These are phyloP conservation scores for Acanthiza pusilla DNA, from an alignment of 2,797 vertebrate genomes.

Conservation along the genomic window DNA sequence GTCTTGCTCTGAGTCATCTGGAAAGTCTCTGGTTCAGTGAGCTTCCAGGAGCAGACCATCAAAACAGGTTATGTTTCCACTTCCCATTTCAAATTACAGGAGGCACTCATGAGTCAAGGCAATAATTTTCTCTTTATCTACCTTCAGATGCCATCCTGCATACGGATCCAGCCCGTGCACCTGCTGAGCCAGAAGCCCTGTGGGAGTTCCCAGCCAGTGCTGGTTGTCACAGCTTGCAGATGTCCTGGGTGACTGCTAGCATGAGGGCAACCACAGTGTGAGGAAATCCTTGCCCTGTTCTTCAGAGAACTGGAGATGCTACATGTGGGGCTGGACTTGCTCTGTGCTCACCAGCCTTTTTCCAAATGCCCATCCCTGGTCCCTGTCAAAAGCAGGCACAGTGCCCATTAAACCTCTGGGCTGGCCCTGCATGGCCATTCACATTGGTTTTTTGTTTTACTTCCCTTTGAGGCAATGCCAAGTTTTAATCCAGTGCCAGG, in stretches of 20 bases:
- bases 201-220: background rate
- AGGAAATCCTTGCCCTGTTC: background rate
- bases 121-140: slow-evolving; percentile 33
- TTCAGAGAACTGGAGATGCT: background rate
- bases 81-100: slow-evolving; percentile 57
- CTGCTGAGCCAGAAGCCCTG: background rate
- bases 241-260: background rate
- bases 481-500: background rate
- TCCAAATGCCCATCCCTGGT: background rate
- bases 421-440: background rate
- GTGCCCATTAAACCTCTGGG: background rate
- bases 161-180: background rate
- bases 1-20: slow-evolving; percentile 24
- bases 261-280: background rate
- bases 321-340: background rate
- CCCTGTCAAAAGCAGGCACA: background rate
- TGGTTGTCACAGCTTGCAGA: background rate
- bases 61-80: slow-evolving; percentile 43
- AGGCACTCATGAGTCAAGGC: slow-evolving; percentile 21
- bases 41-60: slow-evolving; percentile 52
- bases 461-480: background rate
- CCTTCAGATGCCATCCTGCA: background rate
- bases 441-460: background rate
- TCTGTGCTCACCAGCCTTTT: background rate
- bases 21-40: slow-evolving; percentile 35